phyloP scores from a whole-genome alignment of 1,140 invertebrate species.

The Olivierus martensii region DNA sequence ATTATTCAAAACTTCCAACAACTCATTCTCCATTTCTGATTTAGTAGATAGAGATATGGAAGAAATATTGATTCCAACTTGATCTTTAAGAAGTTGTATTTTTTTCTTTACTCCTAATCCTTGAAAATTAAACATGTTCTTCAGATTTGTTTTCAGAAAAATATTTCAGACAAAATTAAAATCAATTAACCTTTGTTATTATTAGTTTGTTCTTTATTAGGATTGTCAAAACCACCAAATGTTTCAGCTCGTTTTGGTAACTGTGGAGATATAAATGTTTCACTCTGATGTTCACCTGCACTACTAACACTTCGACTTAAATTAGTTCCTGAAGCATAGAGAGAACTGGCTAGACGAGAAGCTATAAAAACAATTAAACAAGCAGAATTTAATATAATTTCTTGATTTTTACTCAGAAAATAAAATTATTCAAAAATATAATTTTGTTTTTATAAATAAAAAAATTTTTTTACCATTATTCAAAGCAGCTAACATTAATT shows the following conservation, averaged over 20 bases:
- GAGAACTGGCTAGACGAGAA: constrained; percentile 50
- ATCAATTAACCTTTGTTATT: not conserved
- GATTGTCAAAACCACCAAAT: constrained; percentile 75
- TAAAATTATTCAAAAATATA: too few relatives aligned
- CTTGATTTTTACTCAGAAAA: too few relatives aligned
- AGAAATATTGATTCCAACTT: too few relatives aligned
- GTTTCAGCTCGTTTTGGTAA: constrained; percentile 83
- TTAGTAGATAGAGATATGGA: too few relatives aligned
- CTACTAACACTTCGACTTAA: constrained; percentile 79
- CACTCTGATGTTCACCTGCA: constrained; percentile 74
- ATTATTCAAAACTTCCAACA: too few relatives aligned
- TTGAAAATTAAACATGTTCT: not conserved
- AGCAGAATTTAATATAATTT: not conserved
- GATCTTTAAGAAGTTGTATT: too few relatives aligned
- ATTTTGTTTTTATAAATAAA: too few relatives aligned
- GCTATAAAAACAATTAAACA: constrained; percentile 31
- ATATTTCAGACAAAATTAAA: too few relatives aligned
- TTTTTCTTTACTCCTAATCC: not conserved
- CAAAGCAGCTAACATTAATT: too few relatives aligned
- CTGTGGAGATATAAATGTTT: constrained; percentile 61
- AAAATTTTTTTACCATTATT: too few relatives aligned
- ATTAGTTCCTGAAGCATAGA: constrained; percentile 52
- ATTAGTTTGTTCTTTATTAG: constrained; percentile 8
- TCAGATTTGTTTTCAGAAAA: too few relatives aligned
- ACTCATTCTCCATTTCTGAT: too few relatives aligned